Evolutionary conservation across 2,797 vertebrate genomes (phyloP).

Genomic region (Rhynchonycteris naso): DNA sequence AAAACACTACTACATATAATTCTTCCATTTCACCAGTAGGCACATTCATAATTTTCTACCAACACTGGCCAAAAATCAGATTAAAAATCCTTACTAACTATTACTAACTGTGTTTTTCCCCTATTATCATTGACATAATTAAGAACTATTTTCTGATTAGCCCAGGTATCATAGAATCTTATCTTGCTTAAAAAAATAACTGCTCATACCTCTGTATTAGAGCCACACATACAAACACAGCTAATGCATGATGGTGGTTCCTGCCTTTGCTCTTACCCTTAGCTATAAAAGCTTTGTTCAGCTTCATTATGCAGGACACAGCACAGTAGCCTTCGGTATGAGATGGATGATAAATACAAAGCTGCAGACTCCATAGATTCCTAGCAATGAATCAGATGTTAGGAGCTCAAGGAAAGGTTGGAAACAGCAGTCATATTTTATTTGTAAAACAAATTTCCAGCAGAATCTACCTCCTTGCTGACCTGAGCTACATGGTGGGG

Average conservation of each 20-base stretch:
- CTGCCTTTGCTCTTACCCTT: background rate
- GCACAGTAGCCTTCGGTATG: background rate
- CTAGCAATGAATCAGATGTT: background rate
- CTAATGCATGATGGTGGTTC: fast-evolving
- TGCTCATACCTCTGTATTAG: background rate
- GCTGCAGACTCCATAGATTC: background rate
- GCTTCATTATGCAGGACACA: background rate
- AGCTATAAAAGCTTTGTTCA: background rate
- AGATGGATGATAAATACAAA: background rate
- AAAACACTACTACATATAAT: background rate
- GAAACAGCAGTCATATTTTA: constrained; percentile 19
- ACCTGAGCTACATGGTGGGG: background rate
- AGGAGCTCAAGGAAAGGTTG: constrained; percentile 6
- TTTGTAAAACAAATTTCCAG: constrained; percentile 26
- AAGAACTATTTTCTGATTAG: constrained; percentile 16
- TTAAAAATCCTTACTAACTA: background rate
- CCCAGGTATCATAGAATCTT: background rate
- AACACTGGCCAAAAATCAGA: background rate
- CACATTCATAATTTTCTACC: background rate
- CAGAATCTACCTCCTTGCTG: constrained; percentile 4
- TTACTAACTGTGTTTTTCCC: background rate
- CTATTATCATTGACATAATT: background rate
- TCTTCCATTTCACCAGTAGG: background rate
- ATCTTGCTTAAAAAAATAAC: constrained; percentile 2
- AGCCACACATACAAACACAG: background rate